These are phyloP conservation scores for Scaptomyza hsui DNA, from an alignment of 1,140 invertebrate genomes.

Conservation along the genomic window DNA sequence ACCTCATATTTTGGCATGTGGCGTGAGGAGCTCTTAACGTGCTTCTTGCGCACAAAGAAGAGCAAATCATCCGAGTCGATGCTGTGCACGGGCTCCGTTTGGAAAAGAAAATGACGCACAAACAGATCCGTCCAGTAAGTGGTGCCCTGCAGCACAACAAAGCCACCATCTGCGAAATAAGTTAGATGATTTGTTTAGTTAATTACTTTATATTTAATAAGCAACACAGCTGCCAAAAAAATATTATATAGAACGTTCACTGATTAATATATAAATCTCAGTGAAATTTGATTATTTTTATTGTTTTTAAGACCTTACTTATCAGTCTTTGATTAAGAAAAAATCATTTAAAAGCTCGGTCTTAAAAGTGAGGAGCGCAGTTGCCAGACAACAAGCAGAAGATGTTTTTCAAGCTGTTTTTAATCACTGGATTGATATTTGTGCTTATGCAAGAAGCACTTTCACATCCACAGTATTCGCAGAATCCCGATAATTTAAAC, in stretches of 20 bases:
- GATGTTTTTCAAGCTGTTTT: neutral
- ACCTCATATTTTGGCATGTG: slow-evolving; percentile 96
- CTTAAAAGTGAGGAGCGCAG: neutral
- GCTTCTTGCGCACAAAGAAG: slow-evolving; percentile 97
- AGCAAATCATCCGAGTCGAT: slow-evolving; percentile 97
- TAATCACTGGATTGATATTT: neutral
- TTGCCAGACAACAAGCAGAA: neutral
- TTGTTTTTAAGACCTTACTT: no score
- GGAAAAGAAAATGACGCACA: slow-evolving; percentile 96
- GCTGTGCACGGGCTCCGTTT: slow-evolving; percentile 88
- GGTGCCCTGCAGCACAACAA: slow-evolving; percentile 95
- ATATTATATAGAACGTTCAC: no score
- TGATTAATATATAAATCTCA: no score
- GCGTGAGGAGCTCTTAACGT: slow-evolving; percentile 92
- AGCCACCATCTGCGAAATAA: slow-evolving; percentile 90
- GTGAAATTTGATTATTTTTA: no score
- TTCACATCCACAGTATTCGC: neutral
- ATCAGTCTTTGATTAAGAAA: slow-evolving; percentile 1
- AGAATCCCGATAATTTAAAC: no score
- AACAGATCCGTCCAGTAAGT: slow-evolving; percentile 98
- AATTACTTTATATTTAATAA: neutral
- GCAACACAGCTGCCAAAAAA: no score
- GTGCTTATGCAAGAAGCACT: neutral
- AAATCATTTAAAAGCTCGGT: neutral
- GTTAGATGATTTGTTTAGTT: neutral